Evolutionary conservation across 2,888 invertebrate genomes (phyloP).

Genomic region (Apodemia duryi): DNA sequence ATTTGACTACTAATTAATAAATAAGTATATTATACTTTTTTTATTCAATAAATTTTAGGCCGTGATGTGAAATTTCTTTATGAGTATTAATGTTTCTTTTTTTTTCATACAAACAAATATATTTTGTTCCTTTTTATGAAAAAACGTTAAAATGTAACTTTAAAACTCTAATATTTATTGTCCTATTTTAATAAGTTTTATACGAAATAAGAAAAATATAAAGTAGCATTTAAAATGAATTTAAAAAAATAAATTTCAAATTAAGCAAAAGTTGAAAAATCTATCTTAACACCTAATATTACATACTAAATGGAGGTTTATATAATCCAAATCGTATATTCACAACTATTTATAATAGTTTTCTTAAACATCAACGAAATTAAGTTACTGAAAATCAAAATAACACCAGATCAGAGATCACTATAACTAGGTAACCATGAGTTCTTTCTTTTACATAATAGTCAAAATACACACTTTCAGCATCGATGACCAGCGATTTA

Average conservation of each 20-base stretch:
- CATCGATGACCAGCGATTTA: not conserved
- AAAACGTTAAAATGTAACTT: too few species aligned
- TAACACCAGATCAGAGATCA: slow-evolving; percentile 4
- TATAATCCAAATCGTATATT: slow-evolving; percentile 1
- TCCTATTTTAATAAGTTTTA: too few species aligned
- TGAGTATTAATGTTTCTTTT: too few species aligned
- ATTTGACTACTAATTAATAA: too few species aligned
- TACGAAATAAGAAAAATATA: too few species aligned
- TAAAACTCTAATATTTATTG: too few species aligned
- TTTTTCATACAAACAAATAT: too few species aligned
- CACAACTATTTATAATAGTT: slow-evolving; percentile 15
- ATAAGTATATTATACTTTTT: too few species aligned
- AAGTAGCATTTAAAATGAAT: too few species aligned
- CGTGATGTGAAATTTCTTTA: too few species aligned
- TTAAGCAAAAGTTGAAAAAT: not conserved
- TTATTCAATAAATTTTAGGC: too few species aligned
- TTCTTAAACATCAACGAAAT: not conserved
- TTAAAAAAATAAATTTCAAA: slow-evolving; percentile 2
- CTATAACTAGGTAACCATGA: not conserved
- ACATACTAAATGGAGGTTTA: slow-evolving; percentile 1
- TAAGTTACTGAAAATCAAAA: not conserved
- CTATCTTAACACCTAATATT: not conserved
- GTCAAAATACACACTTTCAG: not conserved
- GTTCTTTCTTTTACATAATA: not conserved
- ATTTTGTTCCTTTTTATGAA: too few species aligned